Evolutionary conservation across 2,113 vertebrate species (phyloP), one percentile per base, ranked within the genome.

Genomic region (Glaucomys volans): DNA sequence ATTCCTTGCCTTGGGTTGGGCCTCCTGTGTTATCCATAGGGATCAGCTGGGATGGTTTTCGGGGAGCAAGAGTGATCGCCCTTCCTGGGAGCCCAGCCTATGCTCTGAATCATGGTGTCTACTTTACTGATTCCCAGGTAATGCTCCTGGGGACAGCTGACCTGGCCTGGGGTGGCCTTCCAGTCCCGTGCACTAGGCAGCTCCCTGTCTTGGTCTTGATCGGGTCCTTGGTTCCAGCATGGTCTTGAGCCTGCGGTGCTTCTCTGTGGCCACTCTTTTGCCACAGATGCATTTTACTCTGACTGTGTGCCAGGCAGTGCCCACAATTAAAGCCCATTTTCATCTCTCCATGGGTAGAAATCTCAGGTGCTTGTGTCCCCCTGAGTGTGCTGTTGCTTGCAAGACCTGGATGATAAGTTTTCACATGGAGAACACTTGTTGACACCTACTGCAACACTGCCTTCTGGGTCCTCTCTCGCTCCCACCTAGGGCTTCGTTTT

Each of bases 91-190:
- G 99, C 47, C 30, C 96, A 0, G 96, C 93, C 4, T 99, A 99
- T 0, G 99, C 99, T 91, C 98, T 91, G 96, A 98, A 99, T 94
- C 99, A 99, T 0, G 99, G 99, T 0, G 98, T 99, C 89, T 99
- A 99, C 98, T 97, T 99, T 40, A 83, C 98, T 0, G 98, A 99
- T 92, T 24, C 98, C 1, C 98, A 99, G 99, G 99, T 99, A 85
- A 37, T 5, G 8, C 13, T 26, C 87, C 24, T 17, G 20, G 47
- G 81, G 30, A 35, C 2, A 8, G 87, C 0, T 20, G 66, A 37
- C n/a, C 50, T 0, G 2, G 22, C 67, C 84, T n/a, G 44, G 37
- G 22, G 4, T 30, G 42, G 81, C n/a, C 67, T 90, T 90, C 64
- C 1, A 4, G 47, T 6, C 42, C 28, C n/a, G 0, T 5, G 32